Base-by-base conservation (phyloP, 92 coral and sea anemone species). In the Umimayanthus kanabou region DNA sequence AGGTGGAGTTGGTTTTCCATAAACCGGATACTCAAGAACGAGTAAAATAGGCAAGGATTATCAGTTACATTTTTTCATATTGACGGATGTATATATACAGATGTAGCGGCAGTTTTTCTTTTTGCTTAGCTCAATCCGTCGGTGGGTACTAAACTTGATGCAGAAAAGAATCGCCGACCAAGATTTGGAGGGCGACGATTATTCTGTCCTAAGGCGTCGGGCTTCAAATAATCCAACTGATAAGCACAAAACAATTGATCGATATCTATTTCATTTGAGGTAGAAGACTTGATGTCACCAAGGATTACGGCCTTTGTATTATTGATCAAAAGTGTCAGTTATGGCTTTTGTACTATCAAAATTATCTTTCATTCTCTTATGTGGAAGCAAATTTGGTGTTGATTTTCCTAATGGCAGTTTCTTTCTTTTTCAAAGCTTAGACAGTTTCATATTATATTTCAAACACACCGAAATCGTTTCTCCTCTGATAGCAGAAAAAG, bases 191-290 rank as follows among this genome's bases (percentile, higher is more conserved):
- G 11, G 76, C 14, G 37, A 76, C 25, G 16, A 20, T 29, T 76
- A 30, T 45, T 42, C 55, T 22, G 57, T n/a, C 26, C 80, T 45
- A 22, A 39, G 79, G 53, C 50, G 80, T 45, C 58, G 45, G 80
- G 55, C 50, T 40, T 76, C 9, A 76, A 25, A 76, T 6, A 2
- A n/a, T 20, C 25, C 73, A 4, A 6, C 20, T 40, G 80, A 76
- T 76, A 76, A 76, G 80, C 30, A n/a, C 58, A 25, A 43, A 43
- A 20, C 80, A 76, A 76, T 39, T 40, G 80, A 76, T 76, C 80
- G 45, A 76, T 76, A 76, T 76, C 80, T 76, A 39, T 45, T 76
- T 42, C 37, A 42, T 76, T 73, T 42, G 13, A 14, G 58, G 57
- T 45, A n/a, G 53, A 76, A 76, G 37, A 76, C 33, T 14, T 76